These are phyloP conservation scores for Aplochiton taeniatus DNA, from an alignment of 2,797 vertebrate species.

Conservation along the genomic window DNA sequence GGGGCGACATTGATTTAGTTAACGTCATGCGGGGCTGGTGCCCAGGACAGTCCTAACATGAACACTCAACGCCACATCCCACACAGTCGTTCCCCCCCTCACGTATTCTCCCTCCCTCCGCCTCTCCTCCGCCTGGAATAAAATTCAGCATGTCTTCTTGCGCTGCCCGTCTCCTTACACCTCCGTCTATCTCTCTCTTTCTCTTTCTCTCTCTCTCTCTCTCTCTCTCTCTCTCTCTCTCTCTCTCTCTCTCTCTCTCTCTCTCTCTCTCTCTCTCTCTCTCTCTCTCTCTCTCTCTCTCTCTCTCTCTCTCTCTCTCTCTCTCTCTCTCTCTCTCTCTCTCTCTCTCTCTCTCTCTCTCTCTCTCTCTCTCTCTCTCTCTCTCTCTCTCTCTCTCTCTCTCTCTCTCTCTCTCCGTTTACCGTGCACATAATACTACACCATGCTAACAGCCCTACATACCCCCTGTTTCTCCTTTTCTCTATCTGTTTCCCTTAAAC, in stretches of 20 bases:
- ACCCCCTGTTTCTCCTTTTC: slow-evolving; percentile 1
- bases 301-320: slow-evolving; percentile 12
- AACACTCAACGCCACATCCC: slow-evolving; percentile 54
- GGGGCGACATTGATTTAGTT: slow-evolving; percentile 19
- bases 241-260: slow-evolving; percentile 20
- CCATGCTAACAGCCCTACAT: slow-evolving; percentile 23
- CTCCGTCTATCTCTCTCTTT: slow-evolving; percentile 15
- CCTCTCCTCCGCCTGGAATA: slow-evolving; percentile 57
- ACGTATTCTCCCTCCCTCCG: slow-evolving; percentile 40
- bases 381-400: slow-evolving; percentile 8
- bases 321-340: slow-evolving; percentile 5
- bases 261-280: slow-evolving; percentile 12
- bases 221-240: slow-evolving; percentile 19
- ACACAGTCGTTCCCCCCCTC: slow-evolving; percentile 53
- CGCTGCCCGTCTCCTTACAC: not conserved
- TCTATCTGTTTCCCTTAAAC: slow-evolving; percentile 58
- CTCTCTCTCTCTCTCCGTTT: slow-evolving; percentile 19
- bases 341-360: not conserved
- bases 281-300: not conserved
- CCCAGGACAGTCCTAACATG: slow-evolving; percentile 60
- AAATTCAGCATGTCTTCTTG: slow-evolving; percentile 52
- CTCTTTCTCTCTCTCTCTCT: slow-evolving; percentile 2
- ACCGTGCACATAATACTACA: slow-evolving; percentile 16
- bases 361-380: slow-evolving; percentile 18
- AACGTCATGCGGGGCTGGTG: slow-evolving; percentile 35